Evolutionary conservation across 1,140 invertebrate genomes (phyloP), one percentile per base, ranked within the genome.

Genomic region (Hycleus phaleratus): DNA sequence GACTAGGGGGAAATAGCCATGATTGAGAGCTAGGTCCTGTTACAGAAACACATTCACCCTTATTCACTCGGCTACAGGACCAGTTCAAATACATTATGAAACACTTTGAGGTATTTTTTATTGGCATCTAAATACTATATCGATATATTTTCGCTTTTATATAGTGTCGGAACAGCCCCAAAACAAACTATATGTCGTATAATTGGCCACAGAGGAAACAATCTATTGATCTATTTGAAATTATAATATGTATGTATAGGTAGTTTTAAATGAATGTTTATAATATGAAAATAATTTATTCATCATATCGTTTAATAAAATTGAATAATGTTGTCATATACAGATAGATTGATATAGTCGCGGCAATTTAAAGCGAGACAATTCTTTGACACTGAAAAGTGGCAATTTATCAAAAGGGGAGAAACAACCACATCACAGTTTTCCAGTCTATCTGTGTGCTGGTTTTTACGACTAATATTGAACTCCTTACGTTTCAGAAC

Each of bases 1-100:
- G 62, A 60, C 72, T 66, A 62, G 72, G 72, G 72, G 69, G 64
- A 72, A 70, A 74, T 74, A 74, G 69, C 71, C 70, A 71, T 74
- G 72, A 74, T 74, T 72, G 72, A 73, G 67, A 66, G 63, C 60
- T 58, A 65, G 52, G 64, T 70, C 65, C 66, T 63, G 53, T 57
- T 45, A 47, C 26, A 52, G 38, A 40, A 55, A 58, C 50, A 49
- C 56, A 64, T 57, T 39, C 63, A 60, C 64, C 64, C 61, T 63
- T 66, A 59, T 60, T 42, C 59, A 53, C 32, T 32, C 58, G 51
- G 54, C 55, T 51, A 56, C 49, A 65, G 53, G 59, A 61, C 58
- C 56, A 50, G 58, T 58, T 50, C 51, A 64, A 55, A 71, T 72
- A 65, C 69, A 72, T 72, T 71, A 72, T 72, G 69, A 70, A 72